Percentiles rank a stretch among this genome's conserved stretches.
phyloP scores from a whole-genome alignment of 2,113 vertebrate species.

The Pelodiscus sinensis region DNA sequence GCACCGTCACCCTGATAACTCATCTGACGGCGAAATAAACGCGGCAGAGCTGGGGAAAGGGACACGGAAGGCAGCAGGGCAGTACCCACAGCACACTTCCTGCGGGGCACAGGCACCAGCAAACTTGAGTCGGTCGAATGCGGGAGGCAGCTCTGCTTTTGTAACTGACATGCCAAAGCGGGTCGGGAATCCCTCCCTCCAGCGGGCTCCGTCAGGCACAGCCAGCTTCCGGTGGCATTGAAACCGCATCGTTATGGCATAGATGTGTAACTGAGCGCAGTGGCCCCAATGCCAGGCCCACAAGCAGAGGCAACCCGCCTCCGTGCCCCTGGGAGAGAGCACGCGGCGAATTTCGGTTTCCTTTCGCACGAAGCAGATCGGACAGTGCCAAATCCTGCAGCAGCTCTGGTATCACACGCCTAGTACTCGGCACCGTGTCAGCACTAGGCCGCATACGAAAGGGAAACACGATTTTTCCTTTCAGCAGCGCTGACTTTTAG shows the following conservation, averaged over 20 bases:
- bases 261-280: neutral
- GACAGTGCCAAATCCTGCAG: neutral
- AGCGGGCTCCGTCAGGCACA: neutral
- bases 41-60: neutral
- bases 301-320: neutral
- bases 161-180: neutral
- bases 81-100: neutral
- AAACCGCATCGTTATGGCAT: neutral
- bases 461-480: neutral
- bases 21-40: slow-evolving; percentile 58
- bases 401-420: neutral
- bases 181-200: neutral
- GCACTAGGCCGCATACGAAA: neutral
- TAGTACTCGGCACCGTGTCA: rapidly evolving
- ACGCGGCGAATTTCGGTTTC: neutral
- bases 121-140: neutral
- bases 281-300: neutral
- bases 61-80: neutral
- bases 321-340: neutral
- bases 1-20: slow-evolving; percentile 46
- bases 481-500: neutral
- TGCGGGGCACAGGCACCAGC: neutral
- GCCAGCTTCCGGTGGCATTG: neutral
- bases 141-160: neutral
- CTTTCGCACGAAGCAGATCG: neutral